These are phyloP conservation scores for Drosophila tani DNA, from an alignment of 1,140 invertebrate species.

Conservation along the genomic window DNA sequence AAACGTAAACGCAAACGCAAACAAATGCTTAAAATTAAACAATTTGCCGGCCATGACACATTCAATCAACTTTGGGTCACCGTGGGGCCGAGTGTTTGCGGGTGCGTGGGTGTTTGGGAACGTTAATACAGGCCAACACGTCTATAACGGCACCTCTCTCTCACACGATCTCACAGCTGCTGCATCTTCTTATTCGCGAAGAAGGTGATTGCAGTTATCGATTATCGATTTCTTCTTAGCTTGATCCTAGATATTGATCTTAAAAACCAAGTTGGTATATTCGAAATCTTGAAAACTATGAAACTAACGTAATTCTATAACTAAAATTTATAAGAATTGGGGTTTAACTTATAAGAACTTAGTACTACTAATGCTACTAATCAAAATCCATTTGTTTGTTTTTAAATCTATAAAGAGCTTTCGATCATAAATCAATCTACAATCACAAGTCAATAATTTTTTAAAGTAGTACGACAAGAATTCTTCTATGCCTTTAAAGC, in stretches of 20 bases:
- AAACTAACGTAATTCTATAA: background rate
- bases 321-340: background rate
- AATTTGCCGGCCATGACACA: slow-evolving; percentile 56
- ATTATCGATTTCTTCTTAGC: background rate
- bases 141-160: background rate
- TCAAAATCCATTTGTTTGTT: too few species aligned
- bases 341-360: too few species aligned
- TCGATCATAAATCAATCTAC: too few species aligned
- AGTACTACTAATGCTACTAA: too few species aligned
- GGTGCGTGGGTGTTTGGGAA: slow-evolving; percentile 1
- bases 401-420: too few species aligned
- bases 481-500: too few species aligned
- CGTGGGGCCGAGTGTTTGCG: slow-evolving; percentile 35
- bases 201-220: too few species aligned
- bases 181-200: background rate
- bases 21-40: slow-evolving; percentile 51
- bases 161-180: background rate
- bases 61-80: slow-evolving; percentile 57
- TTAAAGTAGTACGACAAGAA: too few species aligned
- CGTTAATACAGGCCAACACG: slow-evolving; percentile 33
- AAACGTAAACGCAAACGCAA: slow-evolving; percentile 29
- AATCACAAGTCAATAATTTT: too few species aligned
- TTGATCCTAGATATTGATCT: too few species aligned
- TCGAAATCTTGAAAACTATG: background rate
- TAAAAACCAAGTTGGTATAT: too few species aligned